These are phyloP conservation scores for Globodera ellingtonae DNA, from an alignment of 1,140 invertebrate genomes.

Conservation along the genomic window DNA sequence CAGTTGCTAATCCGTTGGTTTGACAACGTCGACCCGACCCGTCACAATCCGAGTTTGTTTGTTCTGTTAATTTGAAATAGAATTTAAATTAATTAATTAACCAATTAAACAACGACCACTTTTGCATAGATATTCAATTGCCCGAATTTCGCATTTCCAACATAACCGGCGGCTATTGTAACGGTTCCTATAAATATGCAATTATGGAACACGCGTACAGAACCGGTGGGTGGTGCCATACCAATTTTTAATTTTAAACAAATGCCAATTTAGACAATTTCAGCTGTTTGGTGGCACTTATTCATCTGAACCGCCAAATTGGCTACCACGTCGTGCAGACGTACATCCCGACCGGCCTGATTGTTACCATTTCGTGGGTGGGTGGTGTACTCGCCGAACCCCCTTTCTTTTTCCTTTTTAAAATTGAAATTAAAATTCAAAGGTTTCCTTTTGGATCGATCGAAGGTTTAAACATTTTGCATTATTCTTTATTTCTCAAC, in stretches of 20 bases:
- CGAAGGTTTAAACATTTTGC: conserved; percentile 22
- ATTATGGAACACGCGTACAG: conserved; percentile 55
- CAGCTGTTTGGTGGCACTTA: conserved; percentile 73
- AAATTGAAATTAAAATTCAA: not conserved
- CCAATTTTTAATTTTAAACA: conserved; percentile 1
- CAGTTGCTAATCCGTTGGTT: conserved; percentile 61
- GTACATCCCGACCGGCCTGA: conserved; percentile 79
- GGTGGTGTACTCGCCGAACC: no score
- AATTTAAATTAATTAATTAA: not conserved
- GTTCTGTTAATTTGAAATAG: conserved; percentile 19
- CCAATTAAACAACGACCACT: not conserved
- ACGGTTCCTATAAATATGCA: conserved; percentile 62
- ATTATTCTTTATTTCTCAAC: not conserved
- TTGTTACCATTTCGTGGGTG: conserved; percentile 84
- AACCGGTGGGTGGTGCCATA: conserved; percentile 39
- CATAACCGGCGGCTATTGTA: conserved; percentile 54
- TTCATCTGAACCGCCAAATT: conserved; percentile 80
- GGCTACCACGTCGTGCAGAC: conserved; percentile 84
- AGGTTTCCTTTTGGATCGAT: conserved; percentile 65
- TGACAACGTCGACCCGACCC: conserved; percentile 44
- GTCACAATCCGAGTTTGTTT: conserved; percentile 47
- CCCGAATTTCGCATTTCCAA: conserved; percentile 57
- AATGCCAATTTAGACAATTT: conserved; percentile 69
- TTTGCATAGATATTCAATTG: conserved; percentile 51
- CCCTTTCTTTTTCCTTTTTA: not conserved